Evolutionary conservation across 1,140 invertebrate genomes (phyloP), one percentile per base, ranked within the genome.

Genomic region (Cydia pomonella): DNA sequence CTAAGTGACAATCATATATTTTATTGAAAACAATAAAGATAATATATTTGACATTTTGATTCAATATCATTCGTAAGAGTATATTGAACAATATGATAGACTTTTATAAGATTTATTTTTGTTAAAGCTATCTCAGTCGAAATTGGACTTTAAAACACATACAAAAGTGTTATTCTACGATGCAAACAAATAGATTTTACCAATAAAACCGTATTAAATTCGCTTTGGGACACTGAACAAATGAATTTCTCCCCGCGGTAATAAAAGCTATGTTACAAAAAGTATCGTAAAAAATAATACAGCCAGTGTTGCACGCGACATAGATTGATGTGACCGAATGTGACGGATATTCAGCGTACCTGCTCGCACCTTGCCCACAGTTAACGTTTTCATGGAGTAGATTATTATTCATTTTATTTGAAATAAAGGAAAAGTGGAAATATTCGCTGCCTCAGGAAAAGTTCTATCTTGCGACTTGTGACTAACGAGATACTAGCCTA

Each of bases 201-300:
- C 64, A 69, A 69, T 69, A 69, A 69, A 69, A 69, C 27, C 64
- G 64, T 69, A 69, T 69, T 69, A 69, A 66, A 38, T 69, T 69
- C 64, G 64, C 29, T 69, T 69, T 69, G 64, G 64, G 64, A 69
- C 29, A 69, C 29, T 41, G 33, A 38, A 69, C 33, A 69, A 38
- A 69, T 69, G 64, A 41, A 69, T 41, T 69, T 69, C 18, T 33
- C 64, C 64, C 33, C n/a, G 33, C 64, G 64, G 64, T 69, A 38
- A 69, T 69, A 69, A 69, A 69, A 69, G 64, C 64, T 38, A 41
- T 69, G 64, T 69, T 38, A 69, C 64, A 69, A 69, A 69, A 69
- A 69, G 64, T 69, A 69, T 69, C 64, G 64, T 69, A 69, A 69
- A 66, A 69, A 69, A 69, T 69, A 69, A 69, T 69, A 69, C 9